Conservation (phyloP, 2,113 vertebrate species). For the Laterallus jamaicensis region DNA sequence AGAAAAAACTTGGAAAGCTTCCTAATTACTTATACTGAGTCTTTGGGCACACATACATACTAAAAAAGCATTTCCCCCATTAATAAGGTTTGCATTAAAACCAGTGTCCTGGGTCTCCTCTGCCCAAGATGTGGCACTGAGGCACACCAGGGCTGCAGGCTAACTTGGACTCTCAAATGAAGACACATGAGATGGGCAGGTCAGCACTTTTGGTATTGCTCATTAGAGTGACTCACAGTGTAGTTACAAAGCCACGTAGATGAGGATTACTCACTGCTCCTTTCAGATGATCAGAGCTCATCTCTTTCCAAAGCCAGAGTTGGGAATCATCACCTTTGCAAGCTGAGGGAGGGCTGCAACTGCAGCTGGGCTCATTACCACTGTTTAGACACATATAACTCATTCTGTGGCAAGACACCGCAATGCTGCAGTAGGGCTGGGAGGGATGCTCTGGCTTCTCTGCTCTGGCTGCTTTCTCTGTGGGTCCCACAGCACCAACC, state of each 20-base stretch:
- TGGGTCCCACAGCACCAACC: not conserved
- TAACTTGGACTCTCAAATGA: not conserved
- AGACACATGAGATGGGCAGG: not conserved
- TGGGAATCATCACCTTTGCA: not conserved
- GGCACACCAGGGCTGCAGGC: not conserved
- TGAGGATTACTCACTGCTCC: not conserved
- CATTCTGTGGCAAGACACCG: not conserved
- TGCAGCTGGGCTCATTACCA: not conserved
- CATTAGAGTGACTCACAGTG: constrained; percentile 7
- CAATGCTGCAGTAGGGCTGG: not conserved
- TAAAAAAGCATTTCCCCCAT: not conserved
- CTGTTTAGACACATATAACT: accelerated
- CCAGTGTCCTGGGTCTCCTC: not conserved
- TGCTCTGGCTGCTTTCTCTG: accelerated
- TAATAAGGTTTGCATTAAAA: not conserved
- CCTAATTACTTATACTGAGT: not conserved
- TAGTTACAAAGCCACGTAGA: not conserved
- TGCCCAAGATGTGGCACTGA: not conserved
- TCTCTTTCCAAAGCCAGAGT: not conserved
- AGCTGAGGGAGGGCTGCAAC: not conserved
- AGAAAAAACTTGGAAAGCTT: not conserved
- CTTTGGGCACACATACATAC: not conserved
- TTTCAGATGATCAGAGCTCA: not conserved
- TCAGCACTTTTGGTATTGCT: not conserved
- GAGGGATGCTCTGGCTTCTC: not conserved